Evolutionary conservation across 2,797 vertebrate species (phyloP), one percentile per base, ranked within the genome.

Genomic region (Typhlichthys subterraneus): DNA sequence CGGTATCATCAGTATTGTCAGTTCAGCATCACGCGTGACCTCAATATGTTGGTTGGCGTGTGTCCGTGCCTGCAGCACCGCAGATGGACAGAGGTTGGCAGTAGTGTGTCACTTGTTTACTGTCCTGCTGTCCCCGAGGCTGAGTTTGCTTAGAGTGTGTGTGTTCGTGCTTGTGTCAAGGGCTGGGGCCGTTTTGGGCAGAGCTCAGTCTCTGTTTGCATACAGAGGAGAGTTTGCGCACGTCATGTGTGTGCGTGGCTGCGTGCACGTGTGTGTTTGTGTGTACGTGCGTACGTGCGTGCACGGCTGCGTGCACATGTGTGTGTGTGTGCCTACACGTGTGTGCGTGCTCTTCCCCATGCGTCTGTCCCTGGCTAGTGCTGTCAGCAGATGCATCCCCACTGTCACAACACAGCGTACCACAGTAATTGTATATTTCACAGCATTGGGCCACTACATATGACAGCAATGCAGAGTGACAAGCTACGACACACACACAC

Each of bases 391-490:
- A 87, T 78, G 85, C 86, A 78, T 64, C 49, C 49, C 75, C 45
- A 73, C 87, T 92, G 90, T 91, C 91, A 92, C 89, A 91, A 91
- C 87, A 90, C 84, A 56, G 83, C 76, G 81, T 87, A 85, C 85
- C 84, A 81, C 85, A 79, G 86, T 91, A 92, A 91, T 90, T 85
- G 89, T 91, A 87, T 87, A 88, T 88, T 89, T 90, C 87, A 89
- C 89, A 89, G 89, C 83, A 87, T 78, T 85, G 71, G 51, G 75
- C 58, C 70, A 53, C 49, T 38, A 63, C 72, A 8, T 80, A 80
- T 87, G 87, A 89, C 58, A 78, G 67, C 66, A 66, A 91, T 65
- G 61, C 13, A 48, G 83, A 82, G 84, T 88, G 88, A 90, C 90
- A 91, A 82, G 73, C 63, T 68, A 53, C 65, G 59, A 65, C 77